A percentile compares a stretch with the other conserved stretches of the same genome.
These are phyloP conservation scores for Drosophila sulfurigaster DNA, from an alignment of 1,140 invertebrate genomes.

Conservation along the genomic window DNA sequence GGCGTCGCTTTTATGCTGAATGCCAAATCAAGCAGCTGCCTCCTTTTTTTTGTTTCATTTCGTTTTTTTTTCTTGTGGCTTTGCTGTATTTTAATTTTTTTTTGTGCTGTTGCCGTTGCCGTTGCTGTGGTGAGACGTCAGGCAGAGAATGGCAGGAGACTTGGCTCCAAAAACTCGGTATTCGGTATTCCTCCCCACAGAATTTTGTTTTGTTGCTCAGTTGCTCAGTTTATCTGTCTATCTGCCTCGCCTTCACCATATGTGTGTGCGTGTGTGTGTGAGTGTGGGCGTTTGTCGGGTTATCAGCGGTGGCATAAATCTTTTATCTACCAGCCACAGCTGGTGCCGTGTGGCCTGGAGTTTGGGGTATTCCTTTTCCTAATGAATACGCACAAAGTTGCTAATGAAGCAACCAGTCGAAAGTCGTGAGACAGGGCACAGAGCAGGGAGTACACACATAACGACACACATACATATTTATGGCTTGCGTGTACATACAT, in stretches of 20 bases:
- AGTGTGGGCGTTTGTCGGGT: constrained; percentile 72
- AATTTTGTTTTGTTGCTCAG: constrained; percentile 58
- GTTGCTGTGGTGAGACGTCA: constrained; percentile 24
- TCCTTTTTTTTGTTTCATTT: constrained; percentile 47
- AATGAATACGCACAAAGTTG: constrained; percentile 82
- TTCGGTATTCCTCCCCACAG: constrained; percentile 11
- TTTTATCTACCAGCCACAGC: constrained; percentile 78
- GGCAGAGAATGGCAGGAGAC: constrained; percentile 35
- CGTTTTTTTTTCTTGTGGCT: constrained; percentile 21
- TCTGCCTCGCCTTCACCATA: constrained; percentile 10
- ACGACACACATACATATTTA: constrained; percentile 38
- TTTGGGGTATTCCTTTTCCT: constrained; percentile 49
- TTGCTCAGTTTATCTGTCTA: constrained; percentile 62
- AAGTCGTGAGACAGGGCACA: constrained; percentile 21
- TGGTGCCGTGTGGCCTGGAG: constrained; percentile 45
- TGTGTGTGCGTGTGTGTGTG: constrained; percentile 46
- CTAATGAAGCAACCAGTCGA: constrained; percentile 71
- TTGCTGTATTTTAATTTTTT: constrained; percentile 46
- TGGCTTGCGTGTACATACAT: constrained; percentile 11
- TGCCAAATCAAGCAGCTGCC: constrained; percentile 80
- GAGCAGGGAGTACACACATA: constrained; percentile 34
- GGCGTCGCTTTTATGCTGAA: constrained; percentile 65
- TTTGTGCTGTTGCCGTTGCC: constrained; percentile 4
- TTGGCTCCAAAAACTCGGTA: constrained; percentile 10
- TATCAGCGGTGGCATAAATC: constrained; percentile 81